These are phyloP conservation scores for Amblyopsis rosae DNA, from an alignment of 2,113 vertebrate species.

Conservation along the genomic window DNA sequence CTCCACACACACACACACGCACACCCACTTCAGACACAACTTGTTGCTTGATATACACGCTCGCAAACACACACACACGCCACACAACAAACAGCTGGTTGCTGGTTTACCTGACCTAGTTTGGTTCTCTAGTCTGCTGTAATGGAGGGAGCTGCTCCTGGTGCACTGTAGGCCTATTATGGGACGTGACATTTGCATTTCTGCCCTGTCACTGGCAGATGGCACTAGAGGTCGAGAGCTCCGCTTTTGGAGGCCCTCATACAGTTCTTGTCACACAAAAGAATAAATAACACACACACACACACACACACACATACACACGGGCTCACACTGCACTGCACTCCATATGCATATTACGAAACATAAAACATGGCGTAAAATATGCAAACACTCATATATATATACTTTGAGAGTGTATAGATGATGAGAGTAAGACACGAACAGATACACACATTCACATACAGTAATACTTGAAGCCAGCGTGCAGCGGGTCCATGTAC, in stretches of 20 bases:
- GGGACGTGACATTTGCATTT: conserved; percentile 74
- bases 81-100: conserved; percentile 66
- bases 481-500: too few species aligned
- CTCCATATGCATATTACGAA: background rate
- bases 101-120: conserved; percentile 77
- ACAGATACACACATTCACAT: conserved; percentile 3
- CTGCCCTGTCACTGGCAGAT: conserved; percentile 77
- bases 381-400: conserved; percentile 1
- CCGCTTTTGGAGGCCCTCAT: conserved; percentile 30
- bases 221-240: conserved; percentile 74
- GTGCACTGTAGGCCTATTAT: conserved; percentile 43
- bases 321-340: background rate
- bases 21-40: background rate
- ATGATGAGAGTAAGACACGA: background rate
- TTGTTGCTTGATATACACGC: background rate
- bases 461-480: background rate
- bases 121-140: conserved; percentile 70
- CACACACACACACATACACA: conserved; percentile 6
- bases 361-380: background rate
- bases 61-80: conserved; percentile 7
- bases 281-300: conserved; percentile 1
- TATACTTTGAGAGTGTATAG: background rate
- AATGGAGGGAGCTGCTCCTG: conserved; percentile 64
- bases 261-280: background rate
- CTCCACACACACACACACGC: background rate